Base-by-base conservation (phyloP, 2,888 invertebrate species). In the Polia nebulosa region DNA sequence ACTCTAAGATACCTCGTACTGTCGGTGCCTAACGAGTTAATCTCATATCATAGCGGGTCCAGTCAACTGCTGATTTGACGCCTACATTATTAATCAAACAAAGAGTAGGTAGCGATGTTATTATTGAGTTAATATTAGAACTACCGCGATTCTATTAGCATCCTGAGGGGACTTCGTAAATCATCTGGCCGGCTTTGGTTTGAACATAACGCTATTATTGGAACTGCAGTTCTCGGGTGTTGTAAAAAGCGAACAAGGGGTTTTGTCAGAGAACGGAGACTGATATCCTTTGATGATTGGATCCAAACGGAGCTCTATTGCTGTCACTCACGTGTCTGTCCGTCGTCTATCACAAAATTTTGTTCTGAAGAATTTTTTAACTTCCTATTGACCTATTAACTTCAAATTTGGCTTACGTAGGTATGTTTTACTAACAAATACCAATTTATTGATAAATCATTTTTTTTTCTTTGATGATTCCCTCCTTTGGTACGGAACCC, bases 81-180 rank as follows among this genome's bases (percentile, higher is more conserved):
- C 80, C 61, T 56, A 76, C 76, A 36, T 60, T 44, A 74, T 55
- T 55, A 47, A 44, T 49, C 75, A 77, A 77, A 77, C 76, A 75
- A 64, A 66, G 53, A 62, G 59, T 63, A 44, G 52, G 69, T 45
- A 45, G 41, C 59, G 34, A 22, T 68, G 57, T 58, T 76, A 75
- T 74, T 77, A 70, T 71, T 70, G 22, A 9, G 57, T 66, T 64
- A 62, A 76, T 80, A 78, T 57, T 62, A 71, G 62, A 60, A 65
- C 47, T 62, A 59, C 58, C 55, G 63, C 80, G 27, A 71, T 63
- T 80, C 56, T 53, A 65, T 80, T 80, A 70, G 44, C 25, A 59
- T 78, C 39, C 55, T 59, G 20, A 34, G 53, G 27, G 27, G 44
- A 20, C 39, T 63, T 45, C 32, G 36, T 58, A 55, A 58, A 62